Conservation (phyloP, 2,797 vertebrate species). For the Malurus leucopterus region DNA sequence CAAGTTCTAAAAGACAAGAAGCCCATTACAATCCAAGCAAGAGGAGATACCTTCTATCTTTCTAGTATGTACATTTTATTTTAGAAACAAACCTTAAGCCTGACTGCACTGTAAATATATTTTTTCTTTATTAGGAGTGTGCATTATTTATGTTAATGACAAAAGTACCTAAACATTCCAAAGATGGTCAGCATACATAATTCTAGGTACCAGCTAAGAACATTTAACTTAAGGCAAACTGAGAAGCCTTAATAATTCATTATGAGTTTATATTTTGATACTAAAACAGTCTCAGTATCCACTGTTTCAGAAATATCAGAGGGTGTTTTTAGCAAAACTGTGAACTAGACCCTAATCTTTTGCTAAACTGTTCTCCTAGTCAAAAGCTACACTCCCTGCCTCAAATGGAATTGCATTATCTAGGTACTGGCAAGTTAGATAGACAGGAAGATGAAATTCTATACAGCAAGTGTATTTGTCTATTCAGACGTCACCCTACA, state of each 20-base stretch:
- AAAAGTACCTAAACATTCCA: background rate
- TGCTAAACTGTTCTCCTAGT: background rate
- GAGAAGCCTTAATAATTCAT: background rate
- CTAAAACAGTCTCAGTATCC: background rate
- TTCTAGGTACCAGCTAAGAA: background rate
- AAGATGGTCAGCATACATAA: background rate
- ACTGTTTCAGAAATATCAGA: background rate
- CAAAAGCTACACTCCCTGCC: background rate
- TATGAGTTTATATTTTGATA: background rate
- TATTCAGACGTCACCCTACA: background rate
- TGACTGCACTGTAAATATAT: background rate
- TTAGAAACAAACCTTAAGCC: background rate
- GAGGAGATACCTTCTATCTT: background rate
- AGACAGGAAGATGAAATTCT: background rate
- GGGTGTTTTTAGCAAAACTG: background rate
- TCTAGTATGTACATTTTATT: background rate
- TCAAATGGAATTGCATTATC: background rate
- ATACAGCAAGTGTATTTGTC: background rate
- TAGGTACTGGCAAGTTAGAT: background rate
- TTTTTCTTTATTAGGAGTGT: background rate
- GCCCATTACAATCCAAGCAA: background rate
- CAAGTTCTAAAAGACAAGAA: conserved; percentile 17
- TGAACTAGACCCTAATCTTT: background rate
- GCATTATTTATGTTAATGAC: background rate
- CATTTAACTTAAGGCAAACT: background rate